Evolutionary conservation across 2,113 vertebrate species (phyloP), one percentile per base, ranked within the genome.

Genomic region (Rhinolophus sinicus): DNA sequence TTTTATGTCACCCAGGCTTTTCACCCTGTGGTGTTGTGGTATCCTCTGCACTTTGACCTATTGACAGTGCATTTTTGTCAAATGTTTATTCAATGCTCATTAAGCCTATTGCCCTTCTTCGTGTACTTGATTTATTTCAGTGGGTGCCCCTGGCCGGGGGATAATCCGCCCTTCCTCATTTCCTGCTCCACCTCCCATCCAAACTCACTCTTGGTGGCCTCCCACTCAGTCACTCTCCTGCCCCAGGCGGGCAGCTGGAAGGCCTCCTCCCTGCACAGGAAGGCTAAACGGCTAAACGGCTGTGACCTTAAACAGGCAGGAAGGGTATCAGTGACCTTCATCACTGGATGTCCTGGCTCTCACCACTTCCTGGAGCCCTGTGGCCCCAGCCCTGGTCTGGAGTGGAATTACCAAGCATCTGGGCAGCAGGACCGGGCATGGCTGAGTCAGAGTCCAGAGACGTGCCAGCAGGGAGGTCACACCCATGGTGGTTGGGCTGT

Each of bases 11-110:
- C 60, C 38, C 4, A 0, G 19, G 0, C 24, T 28, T 26, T 33
- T 15, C 3, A 3, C 0, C 10, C 6, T 1, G 0, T 0, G 12
- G 1, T n/a, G 7, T 0, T 3, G 8, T 18, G 5, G 10, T 0
- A 0, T 1, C 60, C 52, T 81, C 28, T 6, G 58, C 6, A 52
- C 54, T 26, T 5, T 26, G 47, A 21, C 56, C 50, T 28, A 7
- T 16, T 0, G 15, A 47, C 54, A 4, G 24, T 0, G 18, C 10
- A 10, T 15, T 26, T 69, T 16, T 3, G 69, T 69, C 78, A 13
- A 18, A 15, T 40, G 44, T 44, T 70, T 77, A 47, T n/a, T 33
- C 26, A 8, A 2, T 16, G 58, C 21, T 18, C 21, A 0, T 22
- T n/a, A 67, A 85, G n/a, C n/a, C 75, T 7, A 4, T 47, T 5